Percentiles rank a stretch among this genome's conserved stretches.
phyloP scores from a whole-genome alignment of 1,140 invertebrate species.

The Tachypleus tridentatus region DNA sequence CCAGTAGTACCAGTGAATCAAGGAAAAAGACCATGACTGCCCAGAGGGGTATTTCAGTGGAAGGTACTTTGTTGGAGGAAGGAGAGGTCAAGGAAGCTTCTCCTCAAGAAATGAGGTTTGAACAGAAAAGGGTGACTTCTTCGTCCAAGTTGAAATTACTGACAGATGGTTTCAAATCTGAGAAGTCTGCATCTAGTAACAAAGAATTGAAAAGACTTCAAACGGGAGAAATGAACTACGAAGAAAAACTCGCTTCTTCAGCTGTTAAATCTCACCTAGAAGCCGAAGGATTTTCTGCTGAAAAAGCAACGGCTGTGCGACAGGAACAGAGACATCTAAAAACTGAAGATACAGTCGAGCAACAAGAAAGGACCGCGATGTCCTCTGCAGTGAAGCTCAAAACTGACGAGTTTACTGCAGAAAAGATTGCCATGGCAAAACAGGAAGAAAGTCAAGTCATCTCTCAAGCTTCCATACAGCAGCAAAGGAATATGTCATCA shows the following conservation, averaged over 20 bases:
- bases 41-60: neutral
- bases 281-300: conserved; percentile 57
- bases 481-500: conserved; percentile 56
- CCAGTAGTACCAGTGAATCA: neutral
- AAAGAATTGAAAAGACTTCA: conserved; percentile 64
- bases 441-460: conserved; percentile 71
- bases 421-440: conserved; percentile 68
- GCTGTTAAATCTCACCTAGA: conserved; percentile 50
- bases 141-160: conserved; percentile 42
- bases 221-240: conserved; percentile 62
- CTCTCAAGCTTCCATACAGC: conserved; percentile 37
- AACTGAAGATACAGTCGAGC: conserved; percentile 64
- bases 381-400: conserved; percentile 65
- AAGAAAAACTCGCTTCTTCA: conserved; percentile 48
- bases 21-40: conserved; percentile 6
- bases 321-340: conserved; percentile 48
- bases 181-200: conserved; percentile 54
- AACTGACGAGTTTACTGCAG: conserved; percentile 68
- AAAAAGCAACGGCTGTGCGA: conserved; percentile 50
- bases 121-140: conserved; percentile 61
- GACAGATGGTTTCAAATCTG: conserved; percentile 67
- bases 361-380: conserved; percentile 66
- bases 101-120: conserved; percentile 56
- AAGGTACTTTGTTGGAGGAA: neutral
- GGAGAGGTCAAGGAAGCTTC: conserved; percentile 7